phyloP scores from a whole-genome alignment of 1,140 invertebrate genomes.

The Laupala kohalensis region DNA sequence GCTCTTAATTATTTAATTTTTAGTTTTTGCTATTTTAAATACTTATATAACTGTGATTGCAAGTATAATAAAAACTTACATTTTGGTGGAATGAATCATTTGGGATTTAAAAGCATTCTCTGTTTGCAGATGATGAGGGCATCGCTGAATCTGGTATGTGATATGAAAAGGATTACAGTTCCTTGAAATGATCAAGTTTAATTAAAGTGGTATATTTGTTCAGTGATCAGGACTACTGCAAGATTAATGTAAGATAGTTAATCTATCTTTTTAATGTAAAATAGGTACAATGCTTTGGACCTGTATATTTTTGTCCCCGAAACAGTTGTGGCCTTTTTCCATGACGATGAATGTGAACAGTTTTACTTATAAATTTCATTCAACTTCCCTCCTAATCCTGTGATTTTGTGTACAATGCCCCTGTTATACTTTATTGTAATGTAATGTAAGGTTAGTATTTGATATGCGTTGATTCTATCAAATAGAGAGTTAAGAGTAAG shows the following conservation, averaged over 20 bases:
- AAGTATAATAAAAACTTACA: not conserved
- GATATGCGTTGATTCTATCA: too few relatives aligned
- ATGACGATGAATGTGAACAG: not conserved
- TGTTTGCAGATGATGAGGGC: conserved; percentile 32
- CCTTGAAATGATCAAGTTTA: not conserved
- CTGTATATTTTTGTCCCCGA: not conserved
- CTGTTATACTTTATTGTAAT: too few relatives aligned
- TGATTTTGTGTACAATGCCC: too few relatives aligned
- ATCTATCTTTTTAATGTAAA: not conserved
- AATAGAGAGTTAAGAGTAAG: too few relatives aligned
- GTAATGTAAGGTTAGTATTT: too few relatives aligned
- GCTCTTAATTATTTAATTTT: too few relatives aligned
- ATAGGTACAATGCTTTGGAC: not conserved
- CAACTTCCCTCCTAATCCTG: too few relatives aligned
- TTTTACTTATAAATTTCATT: not conserved
- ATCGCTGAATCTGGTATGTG: conserved; percentile 36
- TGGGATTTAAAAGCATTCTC: conserved; percentile 13
- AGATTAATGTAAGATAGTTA: not conserved
- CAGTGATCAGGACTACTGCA: not conserved
- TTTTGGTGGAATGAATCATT: not conserved
- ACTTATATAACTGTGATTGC: not conserved
- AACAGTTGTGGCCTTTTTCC: not conserved
- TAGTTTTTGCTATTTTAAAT: too few relatives aligned
- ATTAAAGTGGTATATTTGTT: too few relatives aligned
- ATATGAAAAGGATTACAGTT: conserved; percentile 11